A percentile compares a stretch with the other conserved stretches of the same genome.
Conservation (phyloP, 2,797 vertebrate genomes). For the Lycodopsis pacificus region DNA sequence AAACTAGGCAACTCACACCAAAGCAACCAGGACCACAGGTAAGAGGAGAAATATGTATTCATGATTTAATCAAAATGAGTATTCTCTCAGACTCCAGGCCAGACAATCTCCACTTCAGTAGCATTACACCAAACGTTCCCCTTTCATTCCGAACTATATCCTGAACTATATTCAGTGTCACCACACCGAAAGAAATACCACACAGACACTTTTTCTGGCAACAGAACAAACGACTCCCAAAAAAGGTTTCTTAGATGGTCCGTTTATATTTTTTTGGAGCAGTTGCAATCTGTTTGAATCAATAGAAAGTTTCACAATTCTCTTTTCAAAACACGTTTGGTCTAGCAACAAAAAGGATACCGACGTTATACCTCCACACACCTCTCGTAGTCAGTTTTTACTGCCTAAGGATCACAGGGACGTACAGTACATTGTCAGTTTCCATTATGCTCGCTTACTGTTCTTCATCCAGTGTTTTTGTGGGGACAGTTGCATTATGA, state of each 20-base stretch:
- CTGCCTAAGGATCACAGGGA: constrained; percentile 84
- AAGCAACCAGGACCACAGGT: background rate
- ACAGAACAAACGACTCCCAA: constrained; percentile 69
- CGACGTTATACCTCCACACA: constrained; percentile 80
- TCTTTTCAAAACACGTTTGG: constrained; percentile 85
- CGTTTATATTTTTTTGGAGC: constrained; percentile 86
- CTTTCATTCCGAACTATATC: background rate
- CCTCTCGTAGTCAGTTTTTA: constrained; percentile 78
- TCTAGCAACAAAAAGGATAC: constrained; percentile 86
- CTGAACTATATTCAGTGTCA: background rate
- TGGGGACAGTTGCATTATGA: constrained; percentile 63
- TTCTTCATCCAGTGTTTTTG: constrained; percentile 70
- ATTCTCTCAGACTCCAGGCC: background rate
- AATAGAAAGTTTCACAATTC: constrained; percentile 88
- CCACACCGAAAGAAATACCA: background rate
- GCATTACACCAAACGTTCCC: background rate
- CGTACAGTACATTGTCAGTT: constrained; percentile 76
- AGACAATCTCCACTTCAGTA: background rate
- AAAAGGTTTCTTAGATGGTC: constrained; percentile 78
- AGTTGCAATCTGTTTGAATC: constrained; percentile 87
- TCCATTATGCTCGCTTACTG: constrained; percentile 77
- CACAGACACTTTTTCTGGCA: constrained; percentile 25
- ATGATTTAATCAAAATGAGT: background rate
- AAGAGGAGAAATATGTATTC: background rate
- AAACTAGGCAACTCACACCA: background rate